Evolutionary conservation across 2,888 invertebrate genomes (phyloP).

Genomic region (Xylophagus ater): DNA sequence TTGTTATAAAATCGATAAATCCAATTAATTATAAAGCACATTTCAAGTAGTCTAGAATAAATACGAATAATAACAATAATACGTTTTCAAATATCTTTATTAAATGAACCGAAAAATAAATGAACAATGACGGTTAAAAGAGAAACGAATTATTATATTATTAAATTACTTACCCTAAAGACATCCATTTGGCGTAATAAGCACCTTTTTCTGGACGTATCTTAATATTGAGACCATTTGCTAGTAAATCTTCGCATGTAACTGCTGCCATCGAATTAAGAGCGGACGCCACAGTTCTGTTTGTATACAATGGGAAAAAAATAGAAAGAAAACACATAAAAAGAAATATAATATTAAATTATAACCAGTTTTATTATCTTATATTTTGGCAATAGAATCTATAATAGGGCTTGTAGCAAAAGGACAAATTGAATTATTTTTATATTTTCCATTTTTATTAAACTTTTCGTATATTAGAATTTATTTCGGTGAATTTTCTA

Average conservation of each 20-base stretch:
- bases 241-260: conserved; percentile 76
- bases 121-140: conserved; percentile 1
- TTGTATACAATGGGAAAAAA: conserved; percentile 19
- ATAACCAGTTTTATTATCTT: no score
- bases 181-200: conserved; percentile 56
- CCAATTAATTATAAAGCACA: no score
- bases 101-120: conserved; percentile 1
- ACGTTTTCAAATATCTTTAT: no score
- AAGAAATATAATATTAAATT: conserved; percentile 4
- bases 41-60: no score
- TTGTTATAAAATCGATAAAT: no score
- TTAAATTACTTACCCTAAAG: conserved; percentile 45
- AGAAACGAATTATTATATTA: not conserved
- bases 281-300: conserved; percentile 90
- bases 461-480: no score
- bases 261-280: conserved; percentile 87
- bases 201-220: conserved; percentile 69
- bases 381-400: no score
- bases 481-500: no score
- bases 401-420: no score
- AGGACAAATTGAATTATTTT: no score
- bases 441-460: no score
- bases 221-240: conserved; percentile 56
- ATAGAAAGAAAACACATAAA: conserved; percentile 3
- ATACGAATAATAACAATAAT: no score